Percentiles rank a stretch among this genome's conserved stretches.
phyloP scores from a whole-genome alignment of 2,888 invertebrate species.

The Chromoteleia sp. region DNA sequence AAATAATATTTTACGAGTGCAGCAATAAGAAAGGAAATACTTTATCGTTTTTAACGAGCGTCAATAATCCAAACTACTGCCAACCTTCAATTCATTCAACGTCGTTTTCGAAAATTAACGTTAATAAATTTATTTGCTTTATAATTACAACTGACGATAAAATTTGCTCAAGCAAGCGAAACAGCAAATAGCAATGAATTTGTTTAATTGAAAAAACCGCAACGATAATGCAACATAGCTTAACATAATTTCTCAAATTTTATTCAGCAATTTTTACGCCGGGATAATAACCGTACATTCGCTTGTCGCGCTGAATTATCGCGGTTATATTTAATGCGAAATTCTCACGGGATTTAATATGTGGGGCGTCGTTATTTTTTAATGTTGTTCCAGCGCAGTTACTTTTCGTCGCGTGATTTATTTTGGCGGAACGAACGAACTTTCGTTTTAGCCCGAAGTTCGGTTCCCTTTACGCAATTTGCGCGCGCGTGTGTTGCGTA shows the following conservation, averaged over 20 bases:
- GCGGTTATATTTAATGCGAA: slow-evolving; percentile 43
- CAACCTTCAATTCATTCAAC: too few species aligned
- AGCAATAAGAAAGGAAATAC: too few species aligned
- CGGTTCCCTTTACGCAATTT: slow-evolving; percentile 16
- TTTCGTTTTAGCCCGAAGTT: slow-evolving; percentile 28
- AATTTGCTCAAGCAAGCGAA: too few species aligned
- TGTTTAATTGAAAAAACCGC: slow-evolving; percentile 16
- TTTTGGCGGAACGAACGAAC: slow-evolving; percentile 20
- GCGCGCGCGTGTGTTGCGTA: too few species aligned
- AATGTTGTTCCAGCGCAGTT: slow-evolving; percentile 40
- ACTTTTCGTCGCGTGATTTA: slow-evolving; percentile 45
- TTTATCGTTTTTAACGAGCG: too few species aligned
- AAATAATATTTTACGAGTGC: too few species aligned
- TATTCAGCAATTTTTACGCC: slow-evolving; percentile 28
- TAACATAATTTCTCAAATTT: slow-evolving; percentile 25
- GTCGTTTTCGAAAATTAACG: too few species aligned
- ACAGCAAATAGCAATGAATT: slow-evolving; percentile 19
- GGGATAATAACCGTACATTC: slow-evolving; percentile 28
- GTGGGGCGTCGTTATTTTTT: slow-evolving; percentile 46
- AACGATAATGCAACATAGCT: slow-evolving; percentile 15
- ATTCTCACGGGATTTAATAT: slow-evolving; percentile 46
- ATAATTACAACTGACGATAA: too few species aligned
- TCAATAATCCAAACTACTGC: too few species aligned
- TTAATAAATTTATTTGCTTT: too few species aligned
- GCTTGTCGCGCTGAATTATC: slow-evolving; percentile 41